Base-by-base conservation (phyloP, 2,113 vertebrate species). In the Rhinoderma darwinii region DNA sequence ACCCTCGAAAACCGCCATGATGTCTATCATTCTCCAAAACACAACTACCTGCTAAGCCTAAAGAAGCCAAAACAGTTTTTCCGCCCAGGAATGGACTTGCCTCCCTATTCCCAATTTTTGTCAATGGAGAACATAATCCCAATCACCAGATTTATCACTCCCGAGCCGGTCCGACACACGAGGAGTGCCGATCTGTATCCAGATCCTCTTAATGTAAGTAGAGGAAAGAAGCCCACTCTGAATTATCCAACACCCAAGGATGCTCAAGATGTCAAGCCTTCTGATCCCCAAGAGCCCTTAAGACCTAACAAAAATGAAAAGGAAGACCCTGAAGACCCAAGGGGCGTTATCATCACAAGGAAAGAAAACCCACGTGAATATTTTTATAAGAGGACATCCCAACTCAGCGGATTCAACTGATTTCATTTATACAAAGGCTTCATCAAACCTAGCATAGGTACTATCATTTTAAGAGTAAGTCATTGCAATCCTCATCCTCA, bases 111-210 rank as follows among this genome's bases (percentile, higher is more conserved):
- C 2, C 95, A 98, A 88, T 96, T 96, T 70, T 83, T 96, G 88
- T 89, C 97, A 37, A 95, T 96, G 88, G 95, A 92, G 89, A 99
- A 96, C 1, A 92, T 93, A 88, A 94, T 99, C 84, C 96, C 97
- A 0, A 93, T 99, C 72, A 92, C 95, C 87, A 95, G 93, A 81
- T 96, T 99, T 82, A 89, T 92, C 89, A 94, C 94, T 0, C 91
- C 92, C 0, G 88, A 90, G 51, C 93, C 94, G 1, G 93, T 86
- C 84, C 94, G 96, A 50, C 88, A 93, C 74, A 96, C 94, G 10
- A 93, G 97, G 84, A 96, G 94, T 0, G 92, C 93, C 0, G 92
- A 92, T 1, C 89, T 96, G 82, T 94, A 94, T 0, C 90, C 88
- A 2, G 96, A 96, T 88, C 96, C 96, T 25, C 89, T 95, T 51